Conservation (phyloP, 2,797 vertebrate genomes). For the Ctenochaetus hawaiiensis region DNA sequence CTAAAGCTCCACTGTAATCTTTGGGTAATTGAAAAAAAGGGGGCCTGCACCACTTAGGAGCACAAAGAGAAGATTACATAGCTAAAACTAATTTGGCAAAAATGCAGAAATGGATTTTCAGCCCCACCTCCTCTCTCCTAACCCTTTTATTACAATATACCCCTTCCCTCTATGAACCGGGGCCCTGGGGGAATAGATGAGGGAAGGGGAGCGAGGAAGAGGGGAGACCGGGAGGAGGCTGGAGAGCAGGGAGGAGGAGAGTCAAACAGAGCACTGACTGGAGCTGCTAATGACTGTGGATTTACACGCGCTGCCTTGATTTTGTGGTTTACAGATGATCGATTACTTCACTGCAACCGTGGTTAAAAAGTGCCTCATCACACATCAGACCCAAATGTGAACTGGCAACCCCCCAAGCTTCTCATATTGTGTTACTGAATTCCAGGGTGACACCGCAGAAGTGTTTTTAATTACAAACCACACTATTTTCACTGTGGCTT, state of each 20-base stretch:
- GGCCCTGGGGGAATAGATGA: slow-evolving; percentile 70
- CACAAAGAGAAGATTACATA: slow-evolving; percentile 91
- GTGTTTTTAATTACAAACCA: slow-evolving; percentile 85
- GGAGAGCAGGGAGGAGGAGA: slow-evolving; percentile 25
- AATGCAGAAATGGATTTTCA: slow-evolving; percentile 88
- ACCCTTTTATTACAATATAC: slow-evolving; percentile 82
- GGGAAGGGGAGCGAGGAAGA: slow-evolving; percentile 42
- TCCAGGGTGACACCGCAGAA: slow-evolving; percentile 72
- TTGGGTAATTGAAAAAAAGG: slow-evolving; percentile 89
- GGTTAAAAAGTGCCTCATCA: slow-evolving; percentile 76
- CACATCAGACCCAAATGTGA: slow-evolving; percentile 72
- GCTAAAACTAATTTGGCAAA: slow-evolving; percentile 89
- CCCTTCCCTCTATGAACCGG: slow-evolving; percentile 70
- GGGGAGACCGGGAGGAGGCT: slow-evolving; percentile 35
- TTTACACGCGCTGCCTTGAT: slow-evolving; percentile 77
- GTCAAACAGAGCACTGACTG: slow-evolving; percentile 53
- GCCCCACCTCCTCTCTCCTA: slow-evolving; percentile 75
- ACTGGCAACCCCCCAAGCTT: slow-evolving; percentile 72
- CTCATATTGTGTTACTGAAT: slow-evolving; percentile 79
- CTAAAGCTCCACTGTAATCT: slow-evolving; percentile 88
- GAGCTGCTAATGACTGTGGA: slow-evolving; percentile 81
- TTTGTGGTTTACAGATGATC: slow-evolving; percentile 81
- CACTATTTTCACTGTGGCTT: slow-evolving; percentile 74
- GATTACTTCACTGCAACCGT: slow-evolving; percentile 72
- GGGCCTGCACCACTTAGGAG: slow-evolving; percentile 86